Conservation (phyloP, 2,113 vertebrate genomes). For the Danionella cerebrum region DNA sequence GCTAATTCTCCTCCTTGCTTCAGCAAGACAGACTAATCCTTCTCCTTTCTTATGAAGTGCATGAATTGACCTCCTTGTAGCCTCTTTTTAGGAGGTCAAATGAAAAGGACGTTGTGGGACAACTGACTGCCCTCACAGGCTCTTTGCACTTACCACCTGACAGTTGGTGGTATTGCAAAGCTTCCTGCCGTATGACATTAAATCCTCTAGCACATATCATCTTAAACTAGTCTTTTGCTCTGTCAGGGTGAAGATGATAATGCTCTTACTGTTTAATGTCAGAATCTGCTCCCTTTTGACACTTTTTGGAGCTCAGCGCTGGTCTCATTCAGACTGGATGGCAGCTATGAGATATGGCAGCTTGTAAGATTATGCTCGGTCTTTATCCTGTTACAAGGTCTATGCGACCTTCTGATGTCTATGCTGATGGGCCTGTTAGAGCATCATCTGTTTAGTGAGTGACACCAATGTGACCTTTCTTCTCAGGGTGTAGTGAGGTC, state of each 20-base stretch:
- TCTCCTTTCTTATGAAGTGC: conserved; percentile 43
- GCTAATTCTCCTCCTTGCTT: conserved; percentile 9
- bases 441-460: conserved; percentile 36
- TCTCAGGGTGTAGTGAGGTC: conserved; percentile 33
- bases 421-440: background rate
- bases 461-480: conserved; percentile 45
- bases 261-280: conserved; percentile 23
- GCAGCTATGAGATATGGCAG: conserved; percentile 13
- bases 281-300: conserved; percentile 22
- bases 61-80: background rate
- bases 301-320: background rate
- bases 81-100: conserved; percentile 12
- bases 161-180: conserved; percentile 18
- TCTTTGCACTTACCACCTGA: conserved; percentile 12
- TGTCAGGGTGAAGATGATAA: conserved; percentile 17
- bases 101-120: conserved; percentile 14
- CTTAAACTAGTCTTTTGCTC: conserved; percentile 16
- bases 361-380: conserved; percentile 35
- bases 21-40: conserved; percentile 36
- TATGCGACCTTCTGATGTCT: conserved; percentile 14
- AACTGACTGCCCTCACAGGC: background rate
- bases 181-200: conserved; percentile 16
- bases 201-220: conserved; percentile 1
- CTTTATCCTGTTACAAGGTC: conserved; percentile 5
- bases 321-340: background rate